phyloP scores from a whole-genome alignment of 1,140 invertebrate genomes.

The Coptotermes formosanus region DNA sequence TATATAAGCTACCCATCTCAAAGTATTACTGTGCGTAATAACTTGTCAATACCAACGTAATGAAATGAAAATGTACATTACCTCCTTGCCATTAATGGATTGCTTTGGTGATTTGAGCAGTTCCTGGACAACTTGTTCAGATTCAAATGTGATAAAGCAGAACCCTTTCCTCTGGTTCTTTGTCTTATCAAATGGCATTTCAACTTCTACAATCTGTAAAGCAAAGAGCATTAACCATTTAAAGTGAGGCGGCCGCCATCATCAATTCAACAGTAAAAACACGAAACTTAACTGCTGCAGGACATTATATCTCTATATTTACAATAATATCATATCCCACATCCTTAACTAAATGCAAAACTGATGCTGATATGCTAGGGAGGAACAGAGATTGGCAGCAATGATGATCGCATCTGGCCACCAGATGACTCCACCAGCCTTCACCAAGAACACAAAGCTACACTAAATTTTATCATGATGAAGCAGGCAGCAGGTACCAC shows the following conservation, averaged over 20 bases:
- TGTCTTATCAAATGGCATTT: slow-evolving; percentile 94
- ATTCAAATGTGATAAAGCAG: slow-evolving; percentile 94
- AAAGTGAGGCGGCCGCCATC: too few relatives aligned
- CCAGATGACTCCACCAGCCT: too few relatives aligned
- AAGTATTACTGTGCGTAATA: too few relatives aligned
- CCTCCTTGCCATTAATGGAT: slow-evolving; percentile 88
- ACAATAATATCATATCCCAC: not conserved
- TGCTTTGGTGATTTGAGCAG: slow-evolving; percentile 88
- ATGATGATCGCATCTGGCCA: too few relatives aligned
- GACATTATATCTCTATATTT: not conserved
- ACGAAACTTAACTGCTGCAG: too few relatives aligned
- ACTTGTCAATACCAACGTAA: not conserved
- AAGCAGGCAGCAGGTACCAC: too few relatives aligned
- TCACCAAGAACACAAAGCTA: too few relatives aligned
- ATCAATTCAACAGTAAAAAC: not conserved
- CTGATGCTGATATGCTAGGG: too few relatives aligned
- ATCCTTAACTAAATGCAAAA: too few relatives aligned
- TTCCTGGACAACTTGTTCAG: slow-evolving; percentile 88
- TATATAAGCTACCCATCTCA: not conserved
- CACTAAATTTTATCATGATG: too few relatives aligned
- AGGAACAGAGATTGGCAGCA: too few relatives aligned
- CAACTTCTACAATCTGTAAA: slow-evolving; percentile 84
- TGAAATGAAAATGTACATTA: slow-evolving; percentile 43
- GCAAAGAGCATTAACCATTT: slow-evolving; percentile 33
- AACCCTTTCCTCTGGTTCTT: slow-evolving; percentile 95